phyloP scores from a whole-genome alignment of 2,113 vertebrate species.

The Scatophagus argus region DNA sequence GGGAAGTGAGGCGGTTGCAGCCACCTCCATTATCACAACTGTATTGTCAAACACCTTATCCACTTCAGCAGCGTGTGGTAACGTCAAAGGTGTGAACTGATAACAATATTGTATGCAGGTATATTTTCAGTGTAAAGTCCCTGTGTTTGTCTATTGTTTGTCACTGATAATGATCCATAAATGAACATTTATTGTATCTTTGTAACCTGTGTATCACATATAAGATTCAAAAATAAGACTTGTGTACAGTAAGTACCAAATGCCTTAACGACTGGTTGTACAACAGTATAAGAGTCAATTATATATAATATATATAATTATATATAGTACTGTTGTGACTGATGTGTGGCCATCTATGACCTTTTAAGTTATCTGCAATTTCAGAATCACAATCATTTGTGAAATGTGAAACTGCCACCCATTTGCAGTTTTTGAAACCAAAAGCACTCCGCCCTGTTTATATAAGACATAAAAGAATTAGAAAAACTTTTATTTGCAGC shows the following conservation, averaged over 20 bases:
- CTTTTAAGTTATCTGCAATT: background rate
- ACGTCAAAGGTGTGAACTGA: background rate
- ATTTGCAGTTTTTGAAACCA: conserved; percentile 24
- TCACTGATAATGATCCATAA: background rate
- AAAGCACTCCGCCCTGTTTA: background rate
- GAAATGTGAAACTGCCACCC: background rate
- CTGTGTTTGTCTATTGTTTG: background rate
- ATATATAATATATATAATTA: too few species aligned
- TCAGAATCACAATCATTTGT: background rate
- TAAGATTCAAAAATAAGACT: background rate
- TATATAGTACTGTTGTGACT: too few species aligned
- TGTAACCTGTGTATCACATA: background rate
- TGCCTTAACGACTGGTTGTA: too few species aligned
- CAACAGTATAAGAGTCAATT: too few species aligned
- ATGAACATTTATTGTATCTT: background rate
- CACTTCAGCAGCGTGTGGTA: background rate
- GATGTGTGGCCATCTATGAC: background rate
- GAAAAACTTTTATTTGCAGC: conserved; percentile 14
- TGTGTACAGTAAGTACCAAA: too few species aligned
- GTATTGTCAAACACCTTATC: conserved; percentile 12
- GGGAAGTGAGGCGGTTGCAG: conserved; percentile 21
- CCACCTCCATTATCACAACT: conserved; percentile 39
- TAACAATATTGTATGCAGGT: background rate
- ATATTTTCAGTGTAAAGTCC: background rate
- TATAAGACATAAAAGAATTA: conserved; percentile 16